Base-by-base conservation (phyloP, 2,888 invertebrate genomes). In the Linnaemya vulpina region DNA sequence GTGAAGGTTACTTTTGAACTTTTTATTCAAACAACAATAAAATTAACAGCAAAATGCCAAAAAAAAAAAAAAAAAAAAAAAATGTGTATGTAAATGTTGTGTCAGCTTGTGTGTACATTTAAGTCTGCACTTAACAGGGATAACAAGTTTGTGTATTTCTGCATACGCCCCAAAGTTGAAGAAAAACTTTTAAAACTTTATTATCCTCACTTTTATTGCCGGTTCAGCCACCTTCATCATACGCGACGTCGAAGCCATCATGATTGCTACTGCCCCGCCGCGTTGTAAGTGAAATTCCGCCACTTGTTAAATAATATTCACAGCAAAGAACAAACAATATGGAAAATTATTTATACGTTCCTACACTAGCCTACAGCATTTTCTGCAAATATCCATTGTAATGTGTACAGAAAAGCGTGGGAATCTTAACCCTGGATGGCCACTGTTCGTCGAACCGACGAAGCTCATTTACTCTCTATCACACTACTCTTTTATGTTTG, bases 101-200 rank as follows among this genome's bases (percentile, higher is more conserved):
- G 5, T 65, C 5, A 30, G 35, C 35, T 11, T 35, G 30, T 35
- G 25, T 43, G 25, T 8, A 38, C 55, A 25, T 58, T 71, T 71
- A 9, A 43, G 58, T 58, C 8, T 43, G n/a, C 17, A 25, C 40
- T 43, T 43, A 13, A n/a, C 22, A 71, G 46, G 71, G 43, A 46
- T 15, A 46, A 46, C 30, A 58, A 30, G 43, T 58, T 25, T n/a
- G 9, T 30, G 17, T 9, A 58, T 40, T 58, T 22, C 4, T 40
- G 25, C 17, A 13, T 25, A 43, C 13, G n/a, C 30, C 25, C 17
- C 2, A 15, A 73, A 46, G 1, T 1, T 51, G 43, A 60, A 20
- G 3, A 2, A 5, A 30, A 49, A 46, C 17, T 60, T 49, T 49
- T 74, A 22, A 74, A 62, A 74, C 62, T 74, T 62, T 74, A 38